Percentiles rank a stretch among this genome's conserved stretches.
phyloP scores from a whole-genome alignment of 2,797 vertebrate genomes.

The Halcyon chelicuti region DNA sequence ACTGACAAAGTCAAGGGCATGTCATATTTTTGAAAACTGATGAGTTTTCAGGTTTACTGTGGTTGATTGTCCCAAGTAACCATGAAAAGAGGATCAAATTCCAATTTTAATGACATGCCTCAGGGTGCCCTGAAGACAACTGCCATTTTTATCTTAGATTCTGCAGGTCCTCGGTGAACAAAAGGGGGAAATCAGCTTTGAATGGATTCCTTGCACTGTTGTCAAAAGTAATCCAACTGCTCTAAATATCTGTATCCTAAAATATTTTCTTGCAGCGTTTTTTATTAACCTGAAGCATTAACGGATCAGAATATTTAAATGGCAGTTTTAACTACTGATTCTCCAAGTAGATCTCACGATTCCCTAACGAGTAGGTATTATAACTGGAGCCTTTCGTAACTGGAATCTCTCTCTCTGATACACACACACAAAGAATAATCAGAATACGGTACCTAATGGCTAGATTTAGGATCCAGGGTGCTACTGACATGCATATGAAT shows the following conservation, averaged over 20 bases:
- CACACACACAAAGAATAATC: conserved; percentile 42
- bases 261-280: conserved; percentile 74
- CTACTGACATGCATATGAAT: conserved; percentile 19
- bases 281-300: conserved; percentile 78
- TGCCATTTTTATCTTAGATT: conserved; percentile 95
- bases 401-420: not conserved
- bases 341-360: conserved; percentile 73
- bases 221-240: conserved; percentile 83
- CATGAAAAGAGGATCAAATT: conserved; percentile 94
- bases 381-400: conserved; percentile 25
- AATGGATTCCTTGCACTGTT: conserved; percentile 82
- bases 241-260: conserved; percentile 82
- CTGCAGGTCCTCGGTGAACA: conserved; percentile 82
- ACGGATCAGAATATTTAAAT: conserved; percentile 77
- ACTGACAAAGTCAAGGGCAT: conserved; percentile 92
- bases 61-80: conserved; percentile 92
- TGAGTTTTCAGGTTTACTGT: conserved; percentile 94
- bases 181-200: conserved; percentile 81
- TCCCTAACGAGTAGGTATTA: conserved; percentile 51
- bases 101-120: conserved; percentile 96
- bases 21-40: conserved; percentile 90
- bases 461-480: not conserved
- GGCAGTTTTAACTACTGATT: conserved; percentile 75
- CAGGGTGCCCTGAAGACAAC: conserved; percentile 93
- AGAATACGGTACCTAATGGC: conserved; percentile 26